Percentiles rank a stretch among this genome's conserved stretches.
These are phyloP conservation scores for Lamprologus sp. DNA, from an alignment of 2,113 vertebrate species.

Conservation along the genomic window DNA sequence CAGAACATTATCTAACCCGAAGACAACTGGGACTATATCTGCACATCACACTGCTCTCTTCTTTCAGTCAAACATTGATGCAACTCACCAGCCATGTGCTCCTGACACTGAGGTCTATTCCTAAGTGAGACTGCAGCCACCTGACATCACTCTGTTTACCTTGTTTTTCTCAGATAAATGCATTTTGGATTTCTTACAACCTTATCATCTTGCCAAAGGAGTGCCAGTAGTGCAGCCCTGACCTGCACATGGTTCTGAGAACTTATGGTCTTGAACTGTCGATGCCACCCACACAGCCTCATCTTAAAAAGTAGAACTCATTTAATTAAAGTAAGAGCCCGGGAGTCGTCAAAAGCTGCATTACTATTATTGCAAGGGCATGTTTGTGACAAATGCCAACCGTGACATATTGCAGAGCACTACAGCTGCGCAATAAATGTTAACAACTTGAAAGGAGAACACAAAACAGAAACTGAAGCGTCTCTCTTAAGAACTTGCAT, in stretches of 20 bases:
- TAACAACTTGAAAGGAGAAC: not conserved
- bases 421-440: not conserved
- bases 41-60: not conserved
- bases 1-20: not conserved
- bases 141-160: not conserved
- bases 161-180: not conserved
- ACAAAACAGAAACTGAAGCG: not conserved
- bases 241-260: not conserved
- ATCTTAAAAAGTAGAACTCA: not conserved
- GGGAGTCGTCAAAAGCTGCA: slow-evolving; percentile 44
- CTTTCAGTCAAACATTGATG: not conserved
- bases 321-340: slow-evolving; percentile 64
- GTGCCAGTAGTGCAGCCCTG: not conserved
- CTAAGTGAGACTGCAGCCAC: not conserved
- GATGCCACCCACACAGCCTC: not conserved
- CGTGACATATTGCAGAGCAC: not conserved
- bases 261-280: not conserved
- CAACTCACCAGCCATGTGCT: not conserved
- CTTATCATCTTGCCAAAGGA: not conserved
- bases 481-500: not conserved
- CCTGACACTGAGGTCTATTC: not conserved
- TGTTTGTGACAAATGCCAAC: slow-evolving; percentile 48
- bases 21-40: rapidly evolving
- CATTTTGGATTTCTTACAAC: not conserved
- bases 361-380: slow-evolving; percentile 51